Base-by-base conservation (phyloP, 2,888 invertebrate species). In the Pseudolycoriella hygida region DNA sequence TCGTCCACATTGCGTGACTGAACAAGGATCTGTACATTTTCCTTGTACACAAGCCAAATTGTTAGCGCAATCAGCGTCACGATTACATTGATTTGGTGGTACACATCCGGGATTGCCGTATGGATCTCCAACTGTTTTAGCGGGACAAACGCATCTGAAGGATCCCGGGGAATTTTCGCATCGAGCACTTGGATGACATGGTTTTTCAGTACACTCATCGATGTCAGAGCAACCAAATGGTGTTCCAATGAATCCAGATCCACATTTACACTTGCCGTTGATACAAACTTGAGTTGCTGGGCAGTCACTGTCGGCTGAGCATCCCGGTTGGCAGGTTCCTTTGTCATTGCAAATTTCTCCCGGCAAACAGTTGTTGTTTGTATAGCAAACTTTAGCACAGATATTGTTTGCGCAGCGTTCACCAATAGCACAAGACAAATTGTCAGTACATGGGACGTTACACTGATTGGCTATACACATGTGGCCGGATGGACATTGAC, bases 281-380 rank as follows among this genome's bases (percentile, higher is more conserved):
- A 77, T 63, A 57, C 89, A 89, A n/a, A 80, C 66, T 64, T 90
- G 84, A 50, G 83, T 80, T 37, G 72, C 66, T 40, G 77, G 73
- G 57, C 90, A 90, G 56, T 90, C 89, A 2, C 77, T 71, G 58
- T 87, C 85, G 0, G 76, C 72, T 48, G 79, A 76, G 58, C 92
- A 92, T 5, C 92, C 92, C 2, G 80, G 73, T 56, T 81, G 75
- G 56, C 92, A 92, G 38, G 78, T 71, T 44, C 89, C 88, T 50
- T 69, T 68, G 49, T 77, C 76, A 51, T 76, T 76, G 54, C 92
- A 90, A 47, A 90, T 77, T 67, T 92, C 90, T 42, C 90, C 90
- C 2, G 85, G 81, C 54, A 89, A 69, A 56, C 92, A 92, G 57
- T 90, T 92, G 56, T 83, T 86, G 59, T 88, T 88, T 10, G 83